Conservation (phyloP, 2,113 vertebrate genomes). For the Corydoras sp. region DNA sequence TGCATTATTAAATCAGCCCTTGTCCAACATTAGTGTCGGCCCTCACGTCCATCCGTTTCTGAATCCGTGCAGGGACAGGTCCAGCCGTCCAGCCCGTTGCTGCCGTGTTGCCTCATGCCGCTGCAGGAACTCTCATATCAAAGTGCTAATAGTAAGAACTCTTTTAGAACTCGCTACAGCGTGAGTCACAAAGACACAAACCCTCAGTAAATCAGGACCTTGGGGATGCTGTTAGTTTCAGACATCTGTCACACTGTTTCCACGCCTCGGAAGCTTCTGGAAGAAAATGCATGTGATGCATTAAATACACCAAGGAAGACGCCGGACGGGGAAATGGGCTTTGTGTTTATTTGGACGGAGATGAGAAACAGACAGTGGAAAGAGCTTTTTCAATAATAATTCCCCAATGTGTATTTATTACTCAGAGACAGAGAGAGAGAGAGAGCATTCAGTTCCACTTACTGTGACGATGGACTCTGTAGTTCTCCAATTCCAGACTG, state of each 20-base stretch:
- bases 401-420: slow-evolving; percentile 6
- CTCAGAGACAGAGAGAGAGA: neutral
- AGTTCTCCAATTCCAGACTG: too few relatives aligned
- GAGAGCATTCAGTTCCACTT: neutral
- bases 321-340: neutral
- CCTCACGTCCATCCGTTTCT: too few relatives aligned
- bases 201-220: neutral
- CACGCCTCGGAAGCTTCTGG: slow-evolving; percentile 3
- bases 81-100: too few relatives aligned
- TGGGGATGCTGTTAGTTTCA: neutral
- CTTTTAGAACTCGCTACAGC: neutral
- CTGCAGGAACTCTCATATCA: too few relatives aligned
- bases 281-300: slow-evolving; percentile 19
- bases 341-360: neutral
- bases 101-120: too few relatives aligned
- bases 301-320: slow-evolving; percentile 8
- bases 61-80: too few relatives aligned
- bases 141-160: too few relatives aligned
- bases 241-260: slow-evolving; percentile 17
- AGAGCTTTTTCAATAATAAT: slow-evolving; percentile 9
- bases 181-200: neutral
- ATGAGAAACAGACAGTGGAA: neutral
- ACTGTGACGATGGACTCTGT: too few relatives aligned
- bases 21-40: too few relatives aligned
- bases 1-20: too few relatives aligned